Base-by-base conservation (phyloP, 2,888 invertebrate species). In the Hymenopus coronatus region DNA sequence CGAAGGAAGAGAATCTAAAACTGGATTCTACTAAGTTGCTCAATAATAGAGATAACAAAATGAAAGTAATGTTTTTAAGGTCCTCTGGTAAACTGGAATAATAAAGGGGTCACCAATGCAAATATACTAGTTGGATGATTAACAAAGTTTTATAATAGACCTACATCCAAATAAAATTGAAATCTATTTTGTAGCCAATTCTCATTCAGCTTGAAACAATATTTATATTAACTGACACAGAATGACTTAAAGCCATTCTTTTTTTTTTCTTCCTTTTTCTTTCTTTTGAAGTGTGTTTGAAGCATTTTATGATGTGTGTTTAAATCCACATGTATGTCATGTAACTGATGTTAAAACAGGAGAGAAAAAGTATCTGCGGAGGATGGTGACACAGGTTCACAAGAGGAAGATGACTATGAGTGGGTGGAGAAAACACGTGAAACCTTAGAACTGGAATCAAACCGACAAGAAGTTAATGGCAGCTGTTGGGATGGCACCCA, bases 351-450 rank as follows among this genome's bases (percentile, higher is more conserved):
- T 81, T 86, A 28, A 12, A 46, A 81, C 81, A 87, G 87, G 87
- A 87, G 20, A 87, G 82, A 82, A 6, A 87, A 82, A 30, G 27
- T 82, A 25, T n/a, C 82, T 40, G 40, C 25, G 20, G 82, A 82
- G 6, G 85, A 82, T 25, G 81, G 82, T 81, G 88, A 86, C 6
- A 70, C 54, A 70, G 25, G 54, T 70, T 70, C 87, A 25, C 15
- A 33, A 27, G 82, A 82, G n/a, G 85, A 86, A 3, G 46, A 46
- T 54, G 15, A 28, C 27, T 89, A 88, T 54, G 88, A 89, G 28
- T 89, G 89, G 89, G 89, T 89, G 27, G 89, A 89, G 46, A 89
- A 89, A 84, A 89, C 89, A 12, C 87, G 84, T 20, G 88, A 87
- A 46, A 87, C 88, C 27, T 33, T 89, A 33, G 46, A 46, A 30